phyloP scores from a whole-genome alignment of 2,113 vertebrate genomes.

The Gallinago undulata region DNA sequence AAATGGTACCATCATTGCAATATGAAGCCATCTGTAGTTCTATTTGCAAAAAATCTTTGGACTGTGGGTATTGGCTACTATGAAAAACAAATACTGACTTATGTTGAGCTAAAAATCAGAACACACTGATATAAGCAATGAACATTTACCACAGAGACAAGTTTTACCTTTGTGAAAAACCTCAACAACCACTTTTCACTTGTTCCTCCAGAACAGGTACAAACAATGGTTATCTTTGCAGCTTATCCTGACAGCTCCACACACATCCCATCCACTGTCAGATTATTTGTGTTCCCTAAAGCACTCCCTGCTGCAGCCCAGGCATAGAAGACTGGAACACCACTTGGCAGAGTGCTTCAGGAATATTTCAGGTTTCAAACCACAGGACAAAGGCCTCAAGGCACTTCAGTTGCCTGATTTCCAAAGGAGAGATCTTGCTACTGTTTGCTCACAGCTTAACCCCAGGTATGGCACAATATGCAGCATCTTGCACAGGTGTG shows the following conservation, averaged over 20 bases:
- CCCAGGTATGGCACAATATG: background rate
- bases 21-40: background rate
- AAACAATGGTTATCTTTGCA: background rate
- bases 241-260: background rate
- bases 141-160: background rate
- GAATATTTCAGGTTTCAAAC: background rate
- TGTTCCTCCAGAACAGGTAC: background rate
- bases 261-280: background rate
- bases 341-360: background rate
- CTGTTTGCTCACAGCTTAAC: background rate
- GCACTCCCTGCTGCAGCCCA: background rate
- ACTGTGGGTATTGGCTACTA: background rate
- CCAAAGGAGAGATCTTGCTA: background rate
- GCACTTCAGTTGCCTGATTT: background rate
- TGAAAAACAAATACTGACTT: background rate
- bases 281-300: background rate
- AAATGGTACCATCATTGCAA: background rate
- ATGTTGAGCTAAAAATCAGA: background rate
- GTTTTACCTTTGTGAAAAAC: background rate
- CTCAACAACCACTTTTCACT: background rate
- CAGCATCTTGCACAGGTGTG: background rate
- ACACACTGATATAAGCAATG: background rate
- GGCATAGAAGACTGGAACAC: background rate
- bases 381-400: background rate
- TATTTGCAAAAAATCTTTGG: background rate